Evolutionary conservation across 2,888 invertebrate species (phyloP).

Genomic region (Leucophenga maculata): DNA sequence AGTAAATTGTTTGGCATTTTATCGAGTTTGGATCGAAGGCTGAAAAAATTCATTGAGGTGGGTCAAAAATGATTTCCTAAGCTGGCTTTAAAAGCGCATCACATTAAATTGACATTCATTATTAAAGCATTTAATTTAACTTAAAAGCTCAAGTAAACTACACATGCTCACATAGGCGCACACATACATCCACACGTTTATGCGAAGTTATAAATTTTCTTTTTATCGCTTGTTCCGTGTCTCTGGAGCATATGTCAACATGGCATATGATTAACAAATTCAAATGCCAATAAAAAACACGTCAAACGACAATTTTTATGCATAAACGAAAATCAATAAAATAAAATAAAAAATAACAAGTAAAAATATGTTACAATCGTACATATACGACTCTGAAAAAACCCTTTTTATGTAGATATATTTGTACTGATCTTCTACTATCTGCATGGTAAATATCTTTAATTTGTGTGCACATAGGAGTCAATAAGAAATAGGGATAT

Average conservation of each 20-base stretch:
- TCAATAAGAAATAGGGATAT: too few relatives aligned
- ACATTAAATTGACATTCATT: conserved; percentile 39
- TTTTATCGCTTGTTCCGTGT: too few relatives aligned
- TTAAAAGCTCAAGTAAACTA: conserved; percentile 47
- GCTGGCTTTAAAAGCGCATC: conserved; percentile 33
- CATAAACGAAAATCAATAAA: conserved; percentile 63
- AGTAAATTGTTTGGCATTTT: too few relatives aligned
- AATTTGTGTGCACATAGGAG: too few relatives aligned
- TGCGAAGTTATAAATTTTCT: background rate
- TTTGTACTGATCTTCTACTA: too few relatives aligned
- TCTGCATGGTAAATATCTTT: too few relatives aligned
- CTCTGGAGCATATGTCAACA: background rate
- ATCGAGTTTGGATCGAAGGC: background rate
- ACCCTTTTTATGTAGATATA: too few relatives aligned
- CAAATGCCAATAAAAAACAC: conserved; percentile 53
- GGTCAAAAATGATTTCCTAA: too few relatives aligned
- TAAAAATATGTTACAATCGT: background rate
- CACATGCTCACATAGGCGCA: background rate
- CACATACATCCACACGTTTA: background rate
- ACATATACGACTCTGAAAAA: background rate
- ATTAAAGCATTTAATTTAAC: conserved; percentile 60
- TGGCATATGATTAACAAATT: conserved; percentile 50
- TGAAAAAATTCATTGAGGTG: conserved; percentile 12
- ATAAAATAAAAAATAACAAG: background rate
- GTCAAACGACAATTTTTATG: conserved; percentile 59